A percentile compares a stretch with the other conserved stretches of the same genome.
Evolutionary conservation across 1,140 invertebrate genomes (phyloP).

Genomic region (honey bee (Apis mellifera)): Amel_HAv3.1 CM009944.2:4663501-4664000

Average conservation of each 20-base stretch:
- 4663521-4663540: background rate
- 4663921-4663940: background rate
- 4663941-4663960: background rate
- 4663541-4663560: background rate
- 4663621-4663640: background rate
- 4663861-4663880: constrained; percentile 1
- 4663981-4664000: background rate
- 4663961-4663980: background rate
- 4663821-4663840: background rate
- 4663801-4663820: background rate
- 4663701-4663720: background rate
- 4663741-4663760: background rate
- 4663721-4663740: too few relatives aligned
- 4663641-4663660: background rate
- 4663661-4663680: background rate
- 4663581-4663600: background rate
- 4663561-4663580: background rate
- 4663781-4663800: constrained; percentile 22
- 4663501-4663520: background rate
- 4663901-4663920: background rate
- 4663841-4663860: background rate
- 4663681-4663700: too few relatives aligned
- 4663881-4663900: background rate
- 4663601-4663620: background rate
- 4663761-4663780: background rate